Evolutionary conservation across 2,888 invertebrate species (phyloP).

Genomic region (Abrostola triplasia): DNA sequence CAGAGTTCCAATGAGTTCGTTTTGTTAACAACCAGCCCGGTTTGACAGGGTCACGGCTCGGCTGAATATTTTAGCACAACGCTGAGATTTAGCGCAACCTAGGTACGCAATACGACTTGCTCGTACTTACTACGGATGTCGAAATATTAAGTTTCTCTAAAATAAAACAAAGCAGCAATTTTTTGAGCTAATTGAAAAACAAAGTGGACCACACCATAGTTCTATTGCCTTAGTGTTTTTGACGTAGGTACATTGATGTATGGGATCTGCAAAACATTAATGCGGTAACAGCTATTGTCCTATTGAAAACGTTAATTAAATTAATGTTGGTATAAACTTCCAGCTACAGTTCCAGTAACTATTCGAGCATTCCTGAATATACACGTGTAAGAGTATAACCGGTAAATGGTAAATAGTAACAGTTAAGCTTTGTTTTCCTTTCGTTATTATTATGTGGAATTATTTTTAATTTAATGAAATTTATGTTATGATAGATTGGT

Average conservation of each 20-base stretch:
- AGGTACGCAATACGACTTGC: constrained; percentile 11
- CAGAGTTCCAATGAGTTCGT: constrained; percentile 23
- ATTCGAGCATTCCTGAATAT: too few relatives aligned
- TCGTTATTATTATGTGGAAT: not conserved
- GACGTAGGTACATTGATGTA: constrained; percentile 9
- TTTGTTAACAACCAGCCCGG: constrained; percentile 19
- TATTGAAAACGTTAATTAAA: constrained; percentile 2
- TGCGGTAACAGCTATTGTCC: not conserved
- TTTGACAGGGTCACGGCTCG: constrained; percentile 27
- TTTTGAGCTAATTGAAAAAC: constrained; percentile 15
- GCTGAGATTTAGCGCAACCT: constrained; percentile 45
- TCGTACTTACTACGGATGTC: constrained; percentile 8
- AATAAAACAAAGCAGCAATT: constrained; percentile 40
- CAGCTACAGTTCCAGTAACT: not conserved
- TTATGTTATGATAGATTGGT: not conserved
- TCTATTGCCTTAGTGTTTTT: constrained; percentile 13
- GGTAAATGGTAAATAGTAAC: too few relatives aligned
- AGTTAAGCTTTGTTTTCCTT: too few relatives aligned
- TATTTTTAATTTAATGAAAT: not conserved
- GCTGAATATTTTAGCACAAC: constrained; percentile 51
- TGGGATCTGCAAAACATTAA: constrained; percentile 1
- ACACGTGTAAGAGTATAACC: not conserved
- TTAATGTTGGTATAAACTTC: not conserved
- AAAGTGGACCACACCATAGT: constrained; percentile 9
- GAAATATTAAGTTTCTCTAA: constrained; percentile 23